phyloP scores from a whole-genome alignment of 2,113 vertebrate genomes.

The Tetraodon nigroviridis region DNA sequence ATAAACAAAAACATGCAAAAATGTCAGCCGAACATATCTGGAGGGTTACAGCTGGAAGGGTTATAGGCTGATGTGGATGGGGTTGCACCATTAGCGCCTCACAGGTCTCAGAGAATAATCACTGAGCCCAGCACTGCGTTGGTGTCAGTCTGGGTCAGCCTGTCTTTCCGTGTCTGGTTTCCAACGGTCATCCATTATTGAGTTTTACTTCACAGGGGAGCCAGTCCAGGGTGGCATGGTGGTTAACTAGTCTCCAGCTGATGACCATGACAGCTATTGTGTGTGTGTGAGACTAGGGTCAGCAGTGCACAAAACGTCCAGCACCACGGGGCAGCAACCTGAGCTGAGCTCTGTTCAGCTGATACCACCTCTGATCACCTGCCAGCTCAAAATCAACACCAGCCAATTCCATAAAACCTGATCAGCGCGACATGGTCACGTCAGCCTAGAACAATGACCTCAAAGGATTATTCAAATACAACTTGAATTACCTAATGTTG shows the following conservation, averaged over 20 bases:
- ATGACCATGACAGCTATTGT: slow-evolving; percentile 8
- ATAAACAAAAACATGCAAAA: no score
- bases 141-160: slow-evolving; percentile 35
- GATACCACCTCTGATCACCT: slow-evolving; percentile 63
- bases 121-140: slow-evolving; percentile 32
- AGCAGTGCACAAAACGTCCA: slow-evolving; percentile 65
- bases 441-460: slow-evolving; percentile 14
- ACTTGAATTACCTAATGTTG: no score
- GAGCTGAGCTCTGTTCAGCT: slow-evolving; percentile 60
- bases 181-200: slow-evolving; percentile 74
- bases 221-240: slow-evolving; percentile 45
- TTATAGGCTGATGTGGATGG: slow-evolving; percentile 50
- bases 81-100: slow-evolving; percentile 62
- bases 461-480: no score
- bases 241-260: slow-evolving; percentile 27
- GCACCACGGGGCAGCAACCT: slow-evolving; percentile 42
- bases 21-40: background rate
- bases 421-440: slow-evolving; percentile 8
- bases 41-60: slow-evolving; percentile 10
- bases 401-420: slow-evolving; percentile 46
- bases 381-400: slow-evolving; percentile 63
- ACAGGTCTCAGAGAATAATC: slow-evolving; percentile 63
- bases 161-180: slow-evolving; percentile 71
- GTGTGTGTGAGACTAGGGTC: slow-evolving; percentile 43
- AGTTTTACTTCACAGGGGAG: slow-evolving; percentile 52